These are phyloP conservation scores for Fregata magnificens DNA, from an alignment of 2,113 vertebrate species.

Conservation along the genomic window DNA sequence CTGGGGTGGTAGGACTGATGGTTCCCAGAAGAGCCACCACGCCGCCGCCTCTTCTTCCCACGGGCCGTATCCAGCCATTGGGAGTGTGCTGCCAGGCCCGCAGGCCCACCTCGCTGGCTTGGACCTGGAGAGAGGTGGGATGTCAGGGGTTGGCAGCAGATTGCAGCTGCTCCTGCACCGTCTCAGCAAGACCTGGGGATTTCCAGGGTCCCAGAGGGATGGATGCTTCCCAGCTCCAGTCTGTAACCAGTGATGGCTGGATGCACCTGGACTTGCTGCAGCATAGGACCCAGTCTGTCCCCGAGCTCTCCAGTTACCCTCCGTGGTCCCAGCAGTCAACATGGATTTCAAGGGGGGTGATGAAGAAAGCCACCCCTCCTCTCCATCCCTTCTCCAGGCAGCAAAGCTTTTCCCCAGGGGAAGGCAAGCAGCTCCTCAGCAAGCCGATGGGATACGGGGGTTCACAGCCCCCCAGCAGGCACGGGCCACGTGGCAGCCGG, in stretches of 20 bases:
- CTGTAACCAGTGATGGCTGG: background rate
- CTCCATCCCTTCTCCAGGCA: background rate
- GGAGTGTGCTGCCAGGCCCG: fast-evolving
- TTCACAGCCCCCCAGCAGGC: fast-evolving
- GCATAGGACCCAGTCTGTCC: background rate
- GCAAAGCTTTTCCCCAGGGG: background rate
- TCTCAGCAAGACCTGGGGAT: background rate
- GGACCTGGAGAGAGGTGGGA: background rate
- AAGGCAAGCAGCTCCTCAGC: background rate
- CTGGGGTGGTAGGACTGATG: background rate
- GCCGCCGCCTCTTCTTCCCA: background rate
- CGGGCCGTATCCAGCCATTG: background rate
- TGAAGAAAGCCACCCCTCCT: background rate
- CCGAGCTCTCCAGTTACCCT: background rate
- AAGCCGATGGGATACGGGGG: fast-evolving
- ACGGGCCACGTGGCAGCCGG: background rate
- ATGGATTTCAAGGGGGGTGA: background rate
- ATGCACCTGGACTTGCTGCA: background rate
- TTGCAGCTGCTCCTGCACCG: background rate
- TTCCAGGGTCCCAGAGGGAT: background rate
- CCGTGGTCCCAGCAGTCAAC: background rate
- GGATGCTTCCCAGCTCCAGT: background rate
- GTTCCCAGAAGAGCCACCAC: background rate
- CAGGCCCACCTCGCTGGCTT: fast-evolving
- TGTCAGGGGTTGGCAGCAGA: background rate